These are phyloP conservation scores for Synanthedon formicaeformis DNA, from an alignment of 2,888 invertebrate species.

Conservation along the genomic window DNA sequence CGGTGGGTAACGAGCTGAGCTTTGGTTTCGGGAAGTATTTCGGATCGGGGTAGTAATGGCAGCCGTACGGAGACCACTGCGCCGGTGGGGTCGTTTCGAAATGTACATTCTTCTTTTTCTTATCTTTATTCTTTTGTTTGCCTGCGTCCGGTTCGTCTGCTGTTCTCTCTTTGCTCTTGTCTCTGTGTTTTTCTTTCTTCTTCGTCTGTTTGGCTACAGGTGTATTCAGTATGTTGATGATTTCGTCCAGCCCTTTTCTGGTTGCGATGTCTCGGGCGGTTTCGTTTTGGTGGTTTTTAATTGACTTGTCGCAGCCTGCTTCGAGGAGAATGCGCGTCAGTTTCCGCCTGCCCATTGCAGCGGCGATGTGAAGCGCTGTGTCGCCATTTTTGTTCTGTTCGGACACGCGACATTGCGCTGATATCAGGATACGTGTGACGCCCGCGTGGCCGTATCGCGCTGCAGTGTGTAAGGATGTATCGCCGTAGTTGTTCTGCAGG, in stretches of 20 bases:
- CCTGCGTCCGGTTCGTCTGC: constrained; percentile 64
- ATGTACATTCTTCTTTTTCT: constrained; percentile 67
- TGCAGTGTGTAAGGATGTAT: constrained; percentile 93
- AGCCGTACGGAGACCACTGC: constrained; percentile 91
- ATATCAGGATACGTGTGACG: constrained; percentile 92
- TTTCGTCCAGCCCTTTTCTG: constrained; percentile 87
- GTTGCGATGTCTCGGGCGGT: constrained; percentile 90
- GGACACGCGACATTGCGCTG: constrained; percentile 86
- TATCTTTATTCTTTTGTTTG: constrained; percentile 50
- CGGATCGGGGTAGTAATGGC: constrained; percentile 90
- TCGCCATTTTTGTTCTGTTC: constrained; percentile 97
- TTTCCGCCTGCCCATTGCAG: constrained; percentile 93
- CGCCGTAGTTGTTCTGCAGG: constrained; percentile 95
- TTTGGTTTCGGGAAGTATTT: constrained; percentile 88
- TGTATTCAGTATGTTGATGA: constrained; percentile 80
- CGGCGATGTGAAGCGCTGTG: constrained; percentile 92
- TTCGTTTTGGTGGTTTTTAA: constrained; percentile 87
- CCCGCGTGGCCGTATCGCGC: constrained; percentile 97
- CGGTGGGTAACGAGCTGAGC: constrained; percentile 86
- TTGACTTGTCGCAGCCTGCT: constrained; percentile 78
- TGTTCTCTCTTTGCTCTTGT: constrained; percentile 66
- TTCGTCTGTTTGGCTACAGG: constrained; percentile 54
- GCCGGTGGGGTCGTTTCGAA: constrained; percentile 62
- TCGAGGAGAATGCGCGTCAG: constrained; percentile 90
- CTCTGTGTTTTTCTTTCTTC: constrained; percentile 49